Percentiles rank a stretch among this genome's conserved stretches.
Conservation (phyloP, 2,888 invertebrate genomes). For the Cotesia congregata region DNA sequence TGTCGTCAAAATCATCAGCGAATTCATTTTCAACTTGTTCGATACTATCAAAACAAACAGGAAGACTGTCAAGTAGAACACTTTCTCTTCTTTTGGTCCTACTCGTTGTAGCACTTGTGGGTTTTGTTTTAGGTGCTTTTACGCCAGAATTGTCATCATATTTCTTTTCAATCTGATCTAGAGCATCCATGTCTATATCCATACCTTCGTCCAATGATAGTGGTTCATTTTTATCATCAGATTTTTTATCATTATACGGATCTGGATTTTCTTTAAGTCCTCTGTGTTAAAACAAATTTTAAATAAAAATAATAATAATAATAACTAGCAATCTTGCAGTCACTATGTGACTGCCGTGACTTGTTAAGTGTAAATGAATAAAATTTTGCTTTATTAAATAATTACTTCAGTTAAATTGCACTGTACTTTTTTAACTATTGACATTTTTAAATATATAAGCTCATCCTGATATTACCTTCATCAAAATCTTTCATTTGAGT, state of each 20-base stretch:
- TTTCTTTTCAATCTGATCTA: slow-evolving; percentile 48
- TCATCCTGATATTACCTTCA: too few species aligned
- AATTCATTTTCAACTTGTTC: neutral
- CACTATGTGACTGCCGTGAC: too few species aligned
- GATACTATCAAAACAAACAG: neutral
- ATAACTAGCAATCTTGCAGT: too few species aligned
- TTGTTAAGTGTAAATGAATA: too few species aligned
- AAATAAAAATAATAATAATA: neutral
- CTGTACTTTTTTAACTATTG: too few species aligned
- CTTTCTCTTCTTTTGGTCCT: neutral
- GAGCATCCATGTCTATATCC: slow-evolving; percentile 55
- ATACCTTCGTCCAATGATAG: slow-evolving; percentile 58
- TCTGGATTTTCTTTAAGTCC: slow-evolving; percentile 72
- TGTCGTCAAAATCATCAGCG: neutral
- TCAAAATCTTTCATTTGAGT: too few species aligned
- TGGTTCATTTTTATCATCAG: slow-evolving; percentile 33
- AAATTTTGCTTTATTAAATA: too few species aligned
- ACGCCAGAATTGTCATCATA: neutral
- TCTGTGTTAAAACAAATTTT: slow-evolving; percentile 46
- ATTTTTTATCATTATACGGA: slow-evolving; percentile 63
- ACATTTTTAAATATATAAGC: too few species aligned
- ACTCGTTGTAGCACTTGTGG: neutral
- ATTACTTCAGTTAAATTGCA: too few species aligned
- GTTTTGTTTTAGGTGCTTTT: neutral
- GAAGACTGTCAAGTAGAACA: neutral